Conservation (phyloP, 2,888 invertebrate species). For the Oscheius onirici region DNA sequence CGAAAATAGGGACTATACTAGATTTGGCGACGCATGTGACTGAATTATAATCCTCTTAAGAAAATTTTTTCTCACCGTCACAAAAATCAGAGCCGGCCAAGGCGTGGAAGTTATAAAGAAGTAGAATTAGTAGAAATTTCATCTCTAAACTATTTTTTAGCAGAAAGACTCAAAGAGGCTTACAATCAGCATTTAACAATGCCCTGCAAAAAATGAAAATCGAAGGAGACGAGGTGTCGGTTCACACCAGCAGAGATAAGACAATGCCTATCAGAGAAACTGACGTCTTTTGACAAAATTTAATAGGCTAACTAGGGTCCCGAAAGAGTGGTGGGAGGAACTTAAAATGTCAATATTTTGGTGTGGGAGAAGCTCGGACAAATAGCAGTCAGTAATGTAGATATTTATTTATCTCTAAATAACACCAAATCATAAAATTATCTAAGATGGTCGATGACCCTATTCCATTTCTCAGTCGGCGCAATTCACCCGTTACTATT, state of each 20-base stretch:
- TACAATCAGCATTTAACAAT: neutral
- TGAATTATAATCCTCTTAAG: neutral
- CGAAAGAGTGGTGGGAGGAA: no score
- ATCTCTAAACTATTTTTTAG: neutral
- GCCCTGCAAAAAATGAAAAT: constrained; percentile 3
- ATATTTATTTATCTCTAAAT: no score
- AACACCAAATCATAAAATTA: no score
- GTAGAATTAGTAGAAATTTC: constrained; percentile 3
- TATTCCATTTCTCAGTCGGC: no score
- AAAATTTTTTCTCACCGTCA: constrained; percentile 2
- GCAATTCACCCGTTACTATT: no score
- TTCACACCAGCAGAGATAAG: constrained; percentile 14
- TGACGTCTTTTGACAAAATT: neutral
- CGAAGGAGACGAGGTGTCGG: constrained; percentile 13
- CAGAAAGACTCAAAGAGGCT: neutral
- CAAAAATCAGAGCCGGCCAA: neutral
- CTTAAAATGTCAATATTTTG: no score
- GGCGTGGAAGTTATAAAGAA: neutral
- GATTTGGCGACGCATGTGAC: constrained; percentile 3
- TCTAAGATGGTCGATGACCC: no score
- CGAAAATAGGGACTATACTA: neutral
- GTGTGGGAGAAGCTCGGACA: no score
- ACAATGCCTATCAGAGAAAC: constrained; percentile 2
- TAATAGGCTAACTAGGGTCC: no score
- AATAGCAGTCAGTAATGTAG: no score